These are phyloP conservation scores for Sminthurinus aureus DNA, from an alignment of 2,888 invertebrate species.

Conservation along the genomic window DNA sequence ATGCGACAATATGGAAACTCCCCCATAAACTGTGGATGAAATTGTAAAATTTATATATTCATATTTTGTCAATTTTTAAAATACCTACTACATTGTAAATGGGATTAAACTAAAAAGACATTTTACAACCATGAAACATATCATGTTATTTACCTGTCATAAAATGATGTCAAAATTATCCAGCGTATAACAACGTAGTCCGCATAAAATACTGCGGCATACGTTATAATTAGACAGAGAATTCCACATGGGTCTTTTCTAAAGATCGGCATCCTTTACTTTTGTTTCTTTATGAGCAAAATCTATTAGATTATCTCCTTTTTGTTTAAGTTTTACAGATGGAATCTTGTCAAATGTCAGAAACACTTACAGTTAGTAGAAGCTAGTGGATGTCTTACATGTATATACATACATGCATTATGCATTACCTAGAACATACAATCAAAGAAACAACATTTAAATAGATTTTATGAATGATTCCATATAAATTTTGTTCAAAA, in stretches of 20 bases:
- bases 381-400: too few species aligned
- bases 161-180: constrained; percentile 82
- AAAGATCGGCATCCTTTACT: constrained; percentile 67
- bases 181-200: constrained; percentile 87
- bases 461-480: too few species aligned
- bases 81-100: too few species aligned
- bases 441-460: too few species aligned
- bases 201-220: constrained; percentile 81
- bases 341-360: not conserved
- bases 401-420: too few species aligned
- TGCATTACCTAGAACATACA: too few species aligned
- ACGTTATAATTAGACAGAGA: constrained; percentile 80
- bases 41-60: not conserved
- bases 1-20: constrained; percentile 78
- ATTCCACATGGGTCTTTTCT: constrained; percentile 85
- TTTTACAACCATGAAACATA: not conserved
- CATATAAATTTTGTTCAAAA: too few species aligned
- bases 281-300: not conserved
- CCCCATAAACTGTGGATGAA: constrained; percentile 71
- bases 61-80: too few species aligned
- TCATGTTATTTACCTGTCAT: constrained; percentile 71
- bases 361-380: too few species aligned
- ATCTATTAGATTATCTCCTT: not conserved
- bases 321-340: not conserved
- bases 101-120: too few species aligned